Conservation (phyloP, 2,113 vertebrate species). For the Equus przewalskii region DNA sequence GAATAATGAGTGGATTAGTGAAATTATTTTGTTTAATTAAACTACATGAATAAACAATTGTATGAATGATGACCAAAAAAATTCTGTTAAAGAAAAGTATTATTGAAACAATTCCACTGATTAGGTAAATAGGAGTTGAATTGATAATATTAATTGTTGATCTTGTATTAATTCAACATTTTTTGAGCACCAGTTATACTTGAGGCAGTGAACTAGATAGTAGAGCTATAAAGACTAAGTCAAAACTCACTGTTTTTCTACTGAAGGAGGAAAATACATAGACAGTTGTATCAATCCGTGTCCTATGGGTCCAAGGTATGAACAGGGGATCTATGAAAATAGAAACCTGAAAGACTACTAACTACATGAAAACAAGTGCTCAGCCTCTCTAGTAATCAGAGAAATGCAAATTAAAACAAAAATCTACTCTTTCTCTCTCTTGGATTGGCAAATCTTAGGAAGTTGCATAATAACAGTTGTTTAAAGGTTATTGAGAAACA, state of each 20-base stretch:
- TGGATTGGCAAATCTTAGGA: not conserved
- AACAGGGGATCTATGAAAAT: not conserved
- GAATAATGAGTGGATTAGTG: not conserved
- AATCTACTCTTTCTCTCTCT: not conserved
- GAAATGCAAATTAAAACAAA: not conserved
- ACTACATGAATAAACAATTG: not conserved
- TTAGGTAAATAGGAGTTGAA: not conserved
- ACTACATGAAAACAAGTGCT: not conserved
- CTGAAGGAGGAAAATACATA: not conserved
- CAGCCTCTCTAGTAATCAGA: not conserved
- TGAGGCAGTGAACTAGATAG: not conserved
- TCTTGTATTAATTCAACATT: not conserved
- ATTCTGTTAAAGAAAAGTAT: not conserved
- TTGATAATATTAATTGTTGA: not conserved
- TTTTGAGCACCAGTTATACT: not conserved
- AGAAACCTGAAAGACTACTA: not conserved
- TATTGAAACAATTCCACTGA: not conserved
- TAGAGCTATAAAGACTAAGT: not conserved
- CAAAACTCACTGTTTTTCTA: not conserved
- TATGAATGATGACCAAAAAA: not conserved
- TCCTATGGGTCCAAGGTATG: no score
- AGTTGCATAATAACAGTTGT: not conserved
- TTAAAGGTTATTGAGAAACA: not conserved
- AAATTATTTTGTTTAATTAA: constrained; percentile 32
- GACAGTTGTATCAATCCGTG: fast-evolving